phyloP scores from a whole-genome alignment of 2,797 vertebrate species.

The Columba guinea region DNA sequence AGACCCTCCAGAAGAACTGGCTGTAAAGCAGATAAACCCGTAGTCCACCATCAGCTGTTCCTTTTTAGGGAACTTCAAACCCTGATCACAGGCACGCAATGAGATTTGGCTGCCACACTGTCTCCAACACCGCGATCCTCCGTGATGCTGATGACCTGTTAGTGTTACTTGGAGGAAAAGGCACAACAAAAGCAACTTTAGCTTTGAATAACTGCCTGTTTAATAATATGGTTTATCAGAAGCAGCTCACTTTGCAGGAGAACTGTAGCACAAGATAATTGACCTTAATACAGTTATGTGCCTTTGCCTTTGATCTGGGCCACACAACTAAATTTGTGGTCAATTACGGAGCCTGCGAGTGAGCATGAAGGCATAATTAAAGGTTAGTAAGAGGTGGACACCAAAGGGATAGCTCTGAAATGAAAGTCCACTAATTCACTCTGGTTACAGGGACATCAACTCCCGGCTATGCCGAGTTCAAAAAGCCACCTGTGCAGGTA shows the following conservation, averaged over 20 bases:
- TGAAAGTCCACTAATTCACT: slow-evolving; percentile 5
- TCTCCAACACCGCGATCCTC: neutral
- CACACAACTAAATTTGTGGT: slow-evolving; percentile 32
- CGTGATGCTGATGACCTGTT: neutral
- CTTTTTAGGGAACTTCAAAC: neutral
- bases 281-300: slow-evolving; percentile 11
- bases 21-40: neutral
- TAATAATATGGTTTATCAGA: slow-evolving; percentile 10
- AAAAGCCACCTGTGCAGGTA: neutral
- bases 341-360: slow-evolving; percentile 35
- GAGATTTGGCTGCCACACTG: neutral
- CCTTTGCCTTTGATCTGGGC: slow-evolving; percentile 31
- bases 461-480: neutral
- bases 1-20: neutral
- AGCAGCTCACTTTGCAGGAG: slow-evolving; percentile 36
- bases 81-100: neutral
- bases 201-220: neutral
- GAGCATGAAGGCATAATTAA: slow-evolving; percentile 51
- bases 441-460: neutral
- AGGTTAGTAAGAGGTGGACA: slow-evolving; percentile 27
- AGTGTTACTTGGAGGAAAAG: neutral
- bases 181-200: neutral
- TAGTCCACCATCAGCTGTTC: neutral
- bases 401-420: slow-evolving; percentile 27
- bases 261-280: slow-evolving; percentile 18